Percentiles rank a stretch among this genome's conserved stretches.
Conservation (phyloP, 1,140 invertebrate species). For the Calosoma granatense region DNA sequence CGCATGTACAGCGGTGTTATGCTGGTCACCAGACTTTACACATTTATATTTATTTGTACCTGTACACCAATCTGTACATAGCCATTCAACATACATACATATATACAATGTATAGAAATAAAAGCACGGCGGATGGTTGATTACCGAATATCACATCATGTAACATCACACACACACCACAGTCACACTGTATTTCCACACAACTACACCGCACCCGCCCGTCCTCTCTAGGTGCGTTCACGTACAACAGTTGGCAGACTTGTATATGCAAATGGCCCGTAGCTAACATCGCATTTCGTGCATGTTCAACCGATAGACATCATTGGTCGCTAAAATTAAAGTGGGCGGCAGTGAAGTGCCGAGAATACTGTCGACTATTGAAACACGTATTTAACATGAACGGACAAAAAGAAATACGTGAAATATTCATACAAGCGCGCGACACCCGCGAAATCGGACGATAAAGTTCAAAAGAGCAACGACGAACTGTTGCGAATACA, state of each 20-base stretch:
- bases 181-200: too few relatives aligned
- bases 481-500: not conserved
- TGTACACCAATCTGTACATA: too few relatives aligned
- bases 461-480: not conserved
- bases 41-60: too few relatives aligned
- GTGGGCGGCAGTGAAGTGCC: not conserved
- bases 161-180: too few relatives aligned
- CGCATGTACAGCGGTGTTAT: too few relatives aligned
- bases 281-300: not conserved
- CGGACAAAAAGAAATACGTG: not conserved
- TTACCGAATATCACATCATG: too few relatives aligned
- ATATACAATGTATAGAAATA: too few relatives aligned
- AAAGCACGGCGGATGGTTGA: too few relatives aligned
- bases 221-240: not conserved
- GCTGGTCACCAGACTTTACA: too few relatives aligned
- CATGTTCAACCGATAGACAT: not conserved
- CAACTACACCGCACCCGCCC: too few relatives aligned
- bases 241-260: not conserved
- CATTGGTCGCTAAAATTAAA: not conserved
- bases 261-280: not conserved
- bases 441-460: not conserved
- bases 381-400: not conserved
- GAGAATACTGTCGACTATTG: not conserved
- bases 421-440: not conserved
- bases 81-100: too few relatives aligned